Evolutionary conservation across 2,113 vertebrate species (phyloP).

Genomic region (Gobio gobio): DNA sequence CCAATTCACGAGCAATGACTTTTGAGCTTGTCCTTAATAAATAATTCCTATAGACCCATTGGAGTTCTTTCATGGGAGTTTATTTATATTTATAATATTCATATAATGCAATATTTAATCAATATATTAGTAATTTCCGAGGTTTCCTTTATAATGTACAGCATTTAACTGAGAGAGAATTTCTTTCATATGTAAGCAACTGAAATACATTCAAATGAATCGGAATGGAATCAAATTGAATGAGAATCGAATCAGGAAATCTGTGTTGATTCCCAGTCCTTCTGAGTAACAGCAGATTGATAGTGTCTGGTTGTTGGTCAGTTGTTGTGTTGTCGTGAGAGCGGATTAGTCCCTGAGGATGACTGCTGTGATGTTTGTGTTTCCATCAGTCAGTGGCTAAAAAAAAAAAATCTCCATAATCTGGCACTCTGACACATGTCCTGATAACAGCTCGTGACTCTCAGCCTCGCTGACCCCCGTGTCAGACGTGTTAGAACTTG

Average conservation of each 20-base stretch:
- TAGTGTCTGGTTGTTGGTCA: slow-evolving; percentile 65
- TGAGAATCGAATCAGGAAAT: background rate
- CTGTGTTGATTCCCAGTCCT: background rate
- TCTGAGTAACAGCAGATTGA: background rate
- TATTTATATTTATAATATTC: too few relatives aligned
- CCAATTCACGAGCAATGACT: background rate
- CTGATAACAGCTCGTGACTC: slow-evolving; percentile 8
- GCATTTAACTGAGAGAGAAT: background rate
- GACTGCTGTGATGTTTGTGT: slow-evolving; percentile 59
- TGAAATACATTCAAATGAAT: background rate
- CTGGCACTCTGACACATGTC: slow-evolving; percentile 9
- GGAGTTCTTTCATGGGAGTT: background rate
- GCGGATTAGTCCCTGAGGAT: background rate
- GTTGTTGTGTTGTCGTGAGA: background rate
- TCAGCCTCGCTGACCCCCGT: background rate
- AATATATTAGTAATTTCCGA: background rate
- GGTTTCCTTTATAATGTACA: background rate
- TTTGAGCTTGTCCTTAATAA: background rate
- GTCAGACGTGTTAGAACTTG: slow-evolving; percentile 39
- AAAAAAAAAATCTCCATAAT: slow-evolving; percentile 16
- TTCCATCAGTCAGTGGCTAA: slow-evolving; percentile 29
- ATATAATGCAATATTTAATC: too few relatives aligned
- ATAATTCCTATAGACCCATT: background rate
- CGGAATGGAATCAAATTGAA: background rate
- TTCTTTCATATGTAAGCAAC: background rate